A percentile compares a stretch with the other conserved stretches of the same genome.
phyloP scores from a whole-genome alignment of 1,140 invertebrate genomes.

The Araneus ventricosus region DNA sequence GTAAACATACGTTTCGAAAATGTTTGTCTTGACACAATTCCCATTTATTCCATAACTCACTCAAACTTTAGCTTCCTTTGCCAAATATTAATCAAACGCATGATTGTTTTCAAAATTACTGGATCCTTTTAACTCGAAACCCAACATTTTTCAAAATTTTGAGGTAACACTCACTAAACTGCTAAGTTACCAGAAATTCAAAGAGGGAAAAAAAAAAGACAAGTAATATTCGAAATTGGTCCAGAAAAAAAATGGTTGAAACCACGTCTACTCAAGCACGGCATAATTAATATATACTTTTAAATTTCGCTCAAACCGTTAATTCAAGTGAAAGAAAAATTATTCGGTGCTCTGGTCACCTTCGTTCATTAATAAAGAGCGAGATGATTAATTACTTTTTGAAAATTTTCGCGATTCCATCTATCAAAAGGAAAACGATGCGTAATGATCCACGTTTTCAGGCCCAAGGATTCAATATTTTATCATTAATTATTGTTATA shows the following conservation, averaged over 20 bases:
- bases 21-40: too few relatives aligned
- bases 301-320: conserved; percentile 2
- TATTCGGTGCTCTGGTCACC: conserved; percentile 29
- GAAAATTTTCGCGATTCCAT: conserved; percentile 40
- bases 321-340: conserved; percentile 33
- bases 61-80: too few relatives aligned
- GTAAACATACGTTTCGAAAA: too few relatives aligned
- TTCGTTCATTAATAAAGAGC: conserved; percentile 56
- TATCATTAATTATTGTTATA: conserved; percentile 67
- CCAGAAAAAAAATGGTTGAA: neutral
- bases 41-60: too few relatives aligned
- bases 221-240: neutral
- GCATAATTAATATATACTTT: conserved; percentile 16
- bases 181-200: neutral
- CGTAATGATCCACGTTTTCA: conserved; percentile 61
- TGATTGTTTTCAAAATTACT: too few relatives aligned
- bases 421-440: conserved; percentile 49
- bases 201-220: neutral
- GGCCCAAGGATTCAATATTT: conserved; percentile 27
- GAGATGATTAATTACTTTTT: conserved; percentile 62
- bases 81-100: too few relatives aligned
- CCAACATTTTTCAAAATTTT: neutral
- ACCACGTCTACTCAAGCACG: neutral
- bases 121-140: too few relatives aligned
- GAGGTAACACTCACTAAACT: too few relatives aligned